Base-by-base conservation (phyloP, 2,113 vertebrate species). In the Capreolus pygargus region DNA sequence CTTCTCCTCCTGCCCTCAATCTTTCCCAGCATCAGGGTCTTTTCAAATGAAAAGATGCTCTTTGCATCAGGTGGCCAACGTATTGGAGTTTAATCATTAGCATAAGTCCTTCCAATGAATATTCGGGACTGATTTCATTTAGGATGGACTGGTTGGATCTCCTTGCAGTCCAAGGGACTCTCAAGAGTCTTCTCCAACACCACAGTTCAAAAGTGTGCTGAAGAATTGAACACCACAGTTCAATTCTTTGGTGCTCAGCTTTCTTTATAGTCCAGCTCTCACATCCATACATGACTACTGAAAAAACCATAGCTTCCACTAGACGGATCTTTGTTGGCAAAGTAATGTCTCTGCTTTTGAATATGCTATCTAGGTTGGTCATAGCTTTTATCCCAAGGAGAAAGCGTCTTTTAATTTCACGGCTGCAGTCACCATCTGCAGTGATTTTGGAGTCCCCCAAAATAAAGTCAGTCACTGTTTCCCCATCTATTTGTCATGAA, bases 261-360 rank as follows among this genome's bases (percentile, higher is more conserved):
- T 67, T 67, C 64, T 36, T 67, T 36, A 36, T 36, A 36, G 64
- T 36, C 33, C 17, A 67, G 21, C 17, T 67, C 17, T 67, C 33
- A 67, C 17, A 67, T 67, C 64, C 17, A 67, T 67, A 36, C n/a
- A 21, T 10, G 17, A 21, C n/a, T 11, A 67, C 64, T 36, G 33
- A 8, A 67, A 67, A 67, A 67, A 67, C n/a, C 64, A 36, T 21
- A 36, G n/a, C n/a, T 67, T 36, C 21, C 7, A 36, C 17, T 36
- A 67, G 64, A 21, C 0, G 1, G n/a, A 70, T 2, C 4, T 0
- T 70, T 36, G 17, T 21, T 70, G 64, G n/a, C 0, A 21, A 36
- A 70, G 64, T 70, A 70, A 36, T 36, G 8, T 67, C 33, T 67
- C 33, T 67, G 33, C 17, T 67, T 67, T 67, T 21, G 19, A 67